Evolutionary conservation across 2,888 invertebrate species (phyloP), one percentile per base, ranked within the genome.

Genomic region (Hedya salicella): DNA sequence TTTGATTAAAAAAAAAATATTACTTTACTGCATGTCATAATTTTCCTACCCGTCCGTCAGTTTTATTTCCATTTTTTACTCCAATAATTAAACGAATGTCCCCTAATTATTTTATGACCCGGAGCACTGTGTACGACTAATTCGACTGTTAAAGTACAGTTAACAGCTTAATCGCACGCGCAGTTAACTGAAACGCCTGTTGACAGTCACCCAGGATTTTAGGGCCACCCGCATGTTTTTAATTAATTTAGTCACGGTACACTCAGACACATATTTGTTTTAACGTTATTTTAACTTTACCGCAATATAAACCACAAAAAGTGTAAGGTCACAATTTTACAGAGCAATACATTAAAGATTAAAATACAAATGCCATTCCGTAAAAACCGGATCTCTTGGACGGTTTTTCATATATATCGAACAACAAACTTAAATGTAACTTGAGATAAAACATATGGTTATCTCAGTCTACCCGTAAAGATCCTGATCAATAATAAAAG

Each of bases 191-290:
- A 61, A 61, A 54, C 32, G 66, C 52, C 39, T 25, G 65, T 60
- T 60, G 65, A 65, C 65, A 65, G 46, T 59, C 32, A 39, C 52
- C 44, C 17, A 9, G 21, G 60, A 66, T 59, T 70, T 59, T 62
- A 72, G 74, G 75, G 63, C 75, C 77, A 74, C 85, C 85, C 85
- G 82, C 78, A 85, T 85, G 74, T 64, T 64, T 44, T 70, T 72
- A 79, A 83, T 83, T 79, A 81, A 79, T 76, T 76, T 73, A 72
- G 62, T 59, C 70, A 75, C 73, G 70, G 73, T 77, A 73, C 54
- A 66, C 48, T 65, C 39, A 2, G 25, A 13, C 30, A 13, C 3
- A 11, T 30, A 36, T 36, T 21, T 11, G 42, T 25, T 14, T n/a
- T n/a, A n/a, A n/a, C n/a, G n/a, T n/a, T n/a, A n/a, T n/a, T n/a